Evolutionary conservation across 2,888 invertebrate genomes (phyloP).

Genomic region (Cephus spinipes): DNA sequence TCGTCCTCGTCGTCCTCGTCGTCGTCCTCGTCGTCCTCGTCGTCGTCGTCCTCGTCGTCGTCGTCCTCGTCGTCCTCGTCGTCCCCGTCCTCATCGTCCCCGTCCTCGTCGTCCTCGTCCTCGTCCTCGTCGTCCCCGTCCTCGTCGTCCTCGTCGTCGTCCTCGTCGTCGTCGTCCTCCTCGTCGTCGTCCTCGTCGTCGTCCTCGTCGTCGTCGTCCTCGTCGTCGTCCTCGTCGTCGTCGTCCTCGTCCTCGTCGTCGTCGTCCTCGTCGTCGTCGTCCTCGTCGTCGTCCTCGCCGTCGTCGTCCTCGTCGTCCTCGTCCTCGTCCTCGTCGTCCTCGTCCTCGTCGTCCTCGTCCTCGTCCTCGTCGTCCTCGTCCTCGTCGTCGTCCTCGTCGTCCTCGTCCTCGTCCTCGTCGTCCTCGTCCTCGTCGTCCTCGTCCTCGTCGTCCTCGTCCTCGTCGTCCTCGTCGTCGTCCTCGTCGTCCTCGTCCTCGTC

Average conservation of each 20-base stretch:
- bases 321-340: neutral
- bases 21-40: too few species aligned
- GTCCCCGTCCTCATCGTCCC: too few species aligned
- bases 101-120: too few species aligned
- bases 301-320: neutral
- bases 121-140: too few species aligned
- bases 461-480: neutral
- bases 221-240: neutral
- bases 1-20: too few species aligned
- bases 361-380: neutral
- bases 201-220: neutral
- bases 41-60: too few species aligned
- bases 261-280: neutral
- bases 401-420: conserved; percentile 3
- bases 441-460: neutral
- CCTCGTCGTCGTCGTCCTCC: too few species aligned
- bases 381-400: neutral
- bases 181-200: neutral
- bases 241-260: neutral
- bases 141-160: too few species aligned
- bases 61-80: too few species aligned
- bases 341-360: conserved; percentile 4
- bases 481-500: neutral
- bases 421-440: conserved; percentile 3
- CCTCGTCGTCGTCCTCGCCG: conserved; percentile 1